Percentiles rank a stretch among this genome's conserved stretches.
These are phyloP conservation scores for Cirrhinus mrigala DNA, from an alignment of 2,797 vertebrate genomes.

Conservation along the genomic window DNA sequence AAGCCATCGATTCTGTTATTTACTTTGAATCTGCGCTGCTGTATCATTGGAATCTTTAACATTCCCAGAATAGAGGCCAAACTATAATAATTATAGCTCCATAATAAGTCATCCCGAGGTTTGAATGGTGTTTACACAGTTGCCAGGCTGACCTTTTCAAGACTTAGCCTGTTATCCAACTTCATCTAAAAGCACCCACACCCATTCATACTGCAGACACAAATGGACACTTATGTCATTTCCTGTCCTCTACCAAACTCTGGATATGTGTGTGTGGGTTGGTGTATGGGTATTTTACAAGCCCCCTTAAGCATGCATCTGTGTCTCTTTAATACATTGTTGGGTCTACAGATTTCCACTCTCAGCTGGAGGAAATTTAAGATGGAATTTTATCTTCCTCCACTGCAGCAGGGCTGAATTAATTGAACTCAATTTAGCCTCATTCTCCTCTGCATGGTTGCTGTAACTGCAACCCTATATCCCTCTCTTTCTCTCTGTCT, in stretches of 20 bases:
- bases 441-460: constrained; percentile 64
- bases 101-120: constrained; percentile 36
- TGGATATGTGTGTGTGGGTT: background rate
- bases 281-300: constrained; percentile 6
- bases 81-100: constrained; percentile 42
- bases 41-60: constrained; percentile 20
- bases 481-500: constrained; percentile 26
- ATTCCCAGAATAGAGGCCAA: constrained; percentile 17
- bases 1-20: constrained; percentile 14
- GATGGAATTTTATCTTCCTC: constrained; percentile 17
- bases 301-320: constrained; percentile 31
- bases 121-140: constrained; percentile 47
- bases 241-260: constrained; percentile 72
- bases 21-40: constrained; percentile 17
- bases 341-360: constrained; percentile 12
- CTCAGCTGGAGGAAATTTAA: constrained; percentile 7
- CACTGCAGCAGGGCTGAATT: constrained; percentile 15
- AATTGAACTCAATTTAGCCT: constrained; percentile 23
- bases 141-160: constrained; percentile 34
- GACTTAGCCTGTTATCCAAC: constrained; percentile 40
- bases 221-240: constrained; percentile 73
- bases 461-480: constrained; percentile 33
- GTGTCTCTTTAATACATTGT: constrained; percentile 11
- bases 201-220: constrained; percentile 59
- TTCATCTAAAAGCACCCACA: constrained; percentile 39